Evolutionary conservation across 2,888 invertebrate species (phyloP), one percentile per base, ranked within the genome.

Genomic region (Oscheius sp.): DNA sequence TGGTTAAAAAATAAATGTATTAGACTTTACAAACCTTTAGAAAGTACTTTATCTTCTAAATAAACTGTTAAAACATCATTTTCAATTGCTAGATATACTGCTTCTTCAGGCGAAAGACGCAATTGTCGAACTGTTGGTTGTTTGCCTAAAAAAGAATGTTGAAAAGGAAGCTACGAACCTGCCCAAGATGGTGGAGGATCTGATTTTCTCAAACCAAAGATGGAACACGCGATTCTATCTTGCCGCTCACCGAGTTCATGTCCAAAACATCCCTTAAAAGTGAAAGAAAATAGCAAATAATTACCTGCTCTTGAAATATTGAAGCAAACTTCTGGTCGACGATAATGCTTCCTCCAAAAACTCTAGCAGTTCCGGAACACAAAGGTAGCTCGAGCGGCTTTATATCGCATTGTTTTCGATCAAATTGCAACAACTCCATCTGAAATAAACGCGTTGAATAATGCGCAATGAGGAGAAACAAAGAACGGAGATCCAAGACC

Each of bases 51-150:
- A 2, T 12, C 29, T n/a, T 31, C 27, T 33, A 15, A 12, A 42
- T 33, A 3, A 42, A 34, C 37, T 10, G 37, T 34, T n/a, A 42
- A 42, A 3, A 42, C 4, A 42, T 3, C 17, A 42, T 42, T 6
- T 42, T 42, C 42, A 42, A n/a, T 42, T 42, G 5, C 17, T 15
- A 42, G 42, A 46, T 61, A 68, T 17, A 37, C 58, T n/a, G 42
- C 34, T 45, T 68, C 68, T 46, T 68, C 68, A 10, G 42, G 52
- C 3, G 61, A 63, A 2, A 68, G 33, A 1, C 33, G 15, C 42
- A 42, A 12, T 42, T 42, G 42, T 6, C 42, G 42, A n/a, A n/a
- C n/a, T n/a, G n/a, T n/a, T n/a, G n/a, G n/a, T n/a, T n/a, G n/a
- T n/a, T n/a, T n/a, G n/a, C n/a, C n/a, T n/a, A n/a, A n/a, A n/a